phyloP scores from a whole-genome alignment of 2,113 vertebrate genomes.

The Furnarius figulus region DNA sequence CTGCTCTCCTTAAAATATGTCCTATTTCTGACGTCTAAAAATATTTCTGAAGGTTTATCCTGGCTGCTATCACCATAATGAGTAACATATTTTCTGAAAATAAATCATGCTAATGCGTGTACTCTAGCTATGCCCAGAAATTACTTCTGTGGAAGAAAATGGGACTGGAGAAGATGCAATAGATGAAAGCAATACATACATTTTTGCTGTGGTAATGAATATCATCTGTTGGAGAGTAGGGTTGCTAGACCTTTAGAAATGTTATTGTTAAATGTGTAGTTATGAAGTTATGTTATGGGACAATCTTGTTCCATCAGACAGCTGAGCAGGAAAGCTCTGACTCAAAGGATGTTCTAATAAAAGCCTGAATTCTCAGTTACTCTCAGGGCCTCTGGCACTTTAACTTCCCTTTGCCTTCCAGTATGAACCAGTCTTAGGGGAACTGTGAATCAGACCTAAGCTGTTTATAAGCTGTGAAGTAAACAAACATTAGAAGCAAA shows the following conservation, averaged over 20 bases:
- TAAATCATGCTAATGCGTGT: neutral
- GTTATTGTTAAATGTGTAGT: neutral
- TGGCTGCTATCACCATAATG: neutral
- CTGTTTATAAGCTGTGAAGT: conserved; percentile 32
- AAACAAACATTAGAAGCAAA: conserved; percentile 40
- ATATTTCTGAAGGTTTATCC: neutral
- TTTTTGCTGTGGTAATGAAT: neutral
- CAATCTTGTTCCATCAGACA: neutral
- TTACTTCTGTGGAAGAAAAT: neutral
- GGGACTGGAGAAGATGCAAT: neutral
- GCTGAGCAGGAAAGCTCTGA: neutral
- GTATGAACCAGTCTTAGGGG: neutral
- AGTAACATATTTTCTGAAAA: neutral
- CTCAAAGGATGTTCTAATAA: conserved; percentile 5
- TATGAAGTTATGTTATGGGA: neutral
- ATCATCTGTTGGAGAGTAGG: neutral
- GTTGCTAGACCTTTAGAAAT: neutral
- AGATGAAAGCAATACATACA: neutral
- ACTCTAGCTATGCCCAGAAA: neutral
- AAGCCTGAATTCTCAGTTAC: conserved; percentile 8
- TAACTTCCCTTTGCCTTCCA: conserved; percentile 5
- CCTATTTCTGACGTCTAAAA: neutral
- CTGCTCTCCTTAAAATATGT: neutral
- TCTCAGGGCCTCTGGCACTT: neutral
- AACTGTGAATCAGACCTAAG: neutral